These are phyloP conservation scores for Craseonycteris thonglongyai DNA, from an alignment of 2,113 vertebrate genomes.

Conservation along the genomic window DNA sequence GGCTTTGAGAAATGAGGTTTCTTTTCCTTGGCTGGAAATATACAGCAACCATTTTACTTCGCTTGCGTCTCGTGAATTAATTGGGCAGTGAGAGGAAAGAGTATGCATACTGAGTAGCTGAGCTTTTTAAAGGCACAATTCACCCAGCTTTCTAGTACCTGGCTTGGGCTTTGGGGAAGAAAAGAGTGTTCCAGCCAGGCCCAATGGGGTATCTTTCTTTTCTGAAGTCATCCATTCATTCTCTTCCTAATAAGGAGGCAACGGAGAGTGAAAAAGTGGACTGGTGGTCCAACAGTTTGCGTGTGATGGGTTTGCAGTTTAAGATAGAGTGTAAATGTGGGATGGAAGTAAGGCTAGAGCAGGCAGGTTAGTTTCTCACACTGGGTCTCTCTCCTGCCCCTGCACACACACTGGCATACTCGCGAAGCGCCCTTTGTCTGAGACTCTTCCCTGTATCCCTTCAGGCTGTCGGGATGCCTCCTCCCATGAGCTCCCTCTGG, in stretches of 20 bases:
- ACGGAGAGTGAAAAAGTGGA: not conserved
- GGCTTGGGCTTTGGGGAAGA: not conserved
- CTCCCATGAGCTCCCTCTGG: not conserved
- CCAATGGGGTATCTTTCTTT: not conserved
- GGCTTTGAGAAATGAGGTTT: conserved; percentile 51
- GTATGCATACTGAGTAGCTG: not conserved
- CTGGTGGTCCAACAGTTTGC: not conserved
- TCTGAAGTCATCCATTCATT: not conserved
- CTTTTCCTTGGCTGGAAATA: conserved; percentile 65
- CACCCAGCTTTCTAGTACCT: not conserved
- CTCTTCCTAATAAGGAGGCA: not conserved
- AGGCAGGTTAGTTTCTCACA: not conserved
- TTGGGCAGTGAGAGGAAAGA: not conserved
- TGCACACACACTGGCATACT: not conserved
- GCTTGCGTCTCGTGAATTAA: conserved; percentile 40
- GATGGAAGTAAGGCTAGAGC: not conserved
- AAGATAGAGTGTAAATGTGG: not conserved
- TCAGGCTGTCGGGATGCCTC: not conserved
- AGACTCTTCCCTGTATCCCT: not conserved
- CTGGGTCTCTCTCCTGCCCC: not conserved
- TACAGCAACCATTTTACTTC: conserved; percentile 46
- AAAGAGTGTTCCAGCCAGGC: not conserved
- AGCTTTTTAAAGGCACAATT: not conserved
- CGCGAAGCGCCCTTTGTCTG: not conserved
- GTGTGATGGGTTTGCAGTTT: not conserved